A percentile compares a stretch with the other conserved stretches of the same genome.
Conservation (phyloP, 2,888 invertebrate genomes). For the Torymus texanus region DNA sequence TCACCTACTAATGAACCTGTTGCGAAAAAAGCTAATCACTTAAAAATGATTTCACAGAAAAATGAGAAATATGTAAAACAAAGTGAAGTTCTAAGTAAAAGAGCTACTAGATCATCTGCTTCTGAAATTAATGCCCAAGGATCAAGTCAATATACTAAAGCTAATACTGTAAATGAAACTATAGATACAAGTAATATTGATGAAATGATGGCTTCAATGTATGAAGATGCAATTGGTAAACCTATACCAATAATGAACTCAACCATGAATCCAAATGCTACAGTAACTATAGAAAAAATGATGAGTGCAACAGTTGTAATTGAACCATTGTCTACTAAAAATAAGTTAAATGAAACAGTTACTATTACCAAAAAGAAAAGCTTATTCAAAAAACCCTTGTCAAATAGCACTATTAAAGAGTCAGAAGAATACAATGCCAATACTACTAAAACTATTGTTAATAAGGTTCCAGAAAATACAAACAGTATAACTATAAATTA, state of each 20-base stretch:
- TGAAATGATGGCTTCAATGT: slow-evolving; percentile 68
- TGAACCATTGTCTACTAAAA: slow-evolving; percentile 60
- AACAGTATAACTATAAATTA: not conserved
- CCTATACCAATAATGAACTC: slow-evolving; percentile 69
- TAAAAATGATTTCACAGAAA: slow-evolving; percentile 28
- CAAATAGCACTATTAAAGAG: slow-evolving; percentile 39
- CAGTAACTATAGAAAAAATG: slow-evolving; percentile 60
- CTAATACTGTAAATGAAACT: slow-evolving; percentile 57
- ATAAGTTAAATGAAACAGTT: slow-evolving; percentile 65
- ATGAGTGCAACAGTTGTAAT: slow-evolving; percentile 68
- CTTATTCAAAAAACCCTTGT: slow-evolving; percentile 33
- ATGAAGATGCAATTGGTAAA: slow-evolving; percentile 71
- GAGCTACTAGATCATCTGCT: slow-evolving; percentile 52
- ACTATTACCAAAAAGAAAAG: slow-evolving; percentile 59
- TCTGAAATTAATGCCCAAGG: slow-evolving; percentile 39
- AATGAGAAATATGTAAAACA: slow-evolving; percentile 15
- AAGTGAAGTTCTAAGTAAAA: not conserved
- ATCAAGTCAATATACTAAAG: slow-evolving; percentile 39
- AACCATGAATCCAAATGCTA: slow-evolving; percentile 68
- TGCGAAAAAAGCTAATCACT: slow-evolving; percentile 57
- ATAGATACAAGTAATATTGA: slow-evolving; percentile 57
- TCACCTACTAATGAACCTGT: slow-evolving; percentile 52
- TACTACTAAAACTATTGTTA: not conserved
- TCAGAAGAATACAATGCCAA: slow-evolving; percentile 21
- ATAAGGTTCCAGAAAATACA: slow-evolving; percentile 1